Conservation (phyloP, 2,113 vertebrate genomes). For the Lagopus muta region DNA sequence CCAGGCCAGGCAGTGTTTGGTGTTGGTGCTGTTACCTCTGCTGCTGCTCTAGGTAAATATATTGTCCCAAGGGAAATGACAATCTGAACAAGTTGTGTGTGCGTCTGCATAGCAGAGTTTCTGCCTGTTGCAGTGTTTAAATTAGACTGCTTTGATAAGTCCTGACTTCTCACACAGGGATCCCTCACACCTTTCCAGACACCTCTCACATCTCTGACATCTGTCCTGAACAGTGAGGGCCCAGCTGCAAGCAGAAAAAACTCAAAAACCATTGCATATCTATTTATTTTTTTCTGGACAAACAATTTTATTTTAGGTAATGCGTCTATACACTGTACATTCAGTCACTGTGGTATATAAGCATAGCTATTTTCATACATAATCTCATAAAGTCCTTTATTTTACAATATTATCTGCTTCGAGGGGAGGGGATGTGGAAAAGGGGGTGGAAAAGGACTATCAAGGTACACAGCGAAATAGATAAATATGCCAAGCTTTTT, state of each 20-base stretch:
- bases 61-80: not conserved
- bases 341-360: conserved; percentile 95
- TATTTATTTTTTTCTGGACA: conserved; percentile 79
- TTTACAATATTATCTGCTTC: conserved; percentile 89
- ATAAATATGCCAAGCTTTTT: conserved; percentile 90
- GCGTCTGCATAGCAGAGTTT: accelerated
- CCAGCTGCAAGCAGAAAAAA: not conserved
- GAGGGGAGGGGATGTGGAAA: conserved; percentile 61
- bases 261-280: not conserved
- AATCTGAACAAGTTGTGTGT: accelerated
- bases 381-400: conserved; percentile 94
- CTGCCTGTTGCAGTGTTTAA: accelerated
- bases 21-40: no score
- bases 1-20: not conserved
- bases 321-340: conserved; percentile 99
- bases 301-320: conserved; percentile 97
- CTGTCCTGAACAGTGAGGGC: not conserved
- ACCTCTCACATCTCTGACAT: accelerated
- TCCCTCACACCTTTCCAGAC: accelerated
- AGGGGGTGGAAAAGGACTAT: conserved; percentile 71
- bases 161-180: not conserved
- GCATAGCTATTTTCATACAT: conserved; percentile 95
- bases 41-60: accelerated
- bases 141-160: accelerated
- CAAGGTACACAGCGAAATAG: conserved; percentile 82